Evolutionary conservation across 1,140 invertebrate species (phyloP).

Genomic region (Drosophila pandora): DNA sequence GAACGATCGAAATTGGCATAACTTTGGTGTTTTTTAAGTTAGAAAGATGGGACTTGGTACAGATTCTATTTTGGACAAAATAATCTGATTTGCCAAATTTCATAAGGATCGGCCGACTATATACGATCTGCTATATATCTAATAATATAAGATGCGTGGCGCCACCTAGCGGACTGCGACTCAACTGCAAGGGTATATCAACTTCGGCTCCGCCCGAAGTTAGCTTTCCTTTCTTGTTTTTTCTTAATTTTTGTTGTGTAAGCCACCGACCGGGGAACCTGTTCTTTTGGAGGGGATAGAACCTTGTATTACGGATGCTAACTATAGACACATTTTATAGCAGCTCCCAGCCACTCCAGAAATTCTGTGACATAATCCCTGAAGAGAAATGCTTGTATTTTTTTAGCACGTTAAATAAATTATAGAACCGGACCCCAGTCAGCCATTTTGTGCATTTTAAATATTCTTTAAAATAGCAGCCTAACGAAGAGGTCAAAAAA

Average conservation of each 20-base stretch:
- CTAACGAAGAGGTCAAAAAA: not conserved
- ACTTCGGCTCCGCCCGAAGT: too few relatives aligned
- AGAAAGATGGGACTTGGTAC: too few relatives aligned
- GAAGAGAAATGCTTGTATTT: conserved; percentile 11
- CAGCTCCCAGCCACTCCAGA: conserved; percentile 26
- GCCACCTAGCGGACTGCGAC: too few relatives aligned
- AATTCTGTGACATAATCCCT: conserved; percentile 58
- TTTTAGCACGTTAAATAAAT: conserved; percentile 29
- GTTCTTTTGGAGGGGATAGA: conserved; percentile 26
- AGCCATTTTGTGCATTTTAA: not conserved
- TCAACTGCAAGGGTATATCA: too few relatives aligned
- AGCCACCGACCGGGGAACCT: conserved; percentile 35
- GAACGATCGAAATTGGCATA: too few relatives aligned
- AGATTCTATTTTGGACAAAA: too few relatives aligned
- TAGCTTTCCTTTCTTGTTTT: too few relatives aligned
- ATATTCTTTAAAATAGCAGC: conserved; percentile 13
- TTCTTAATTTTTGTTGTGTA: conserved; percentile 4
- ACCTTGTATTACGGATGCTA: conserved; percentile 5
- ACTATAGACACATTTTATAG: conserved; percentile 18
- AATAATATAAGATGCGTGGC: too few relatives aligned
- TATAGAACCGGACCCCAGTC: conserved; percentile 43
- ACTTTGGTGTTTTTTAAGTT: too few relatives aligned
- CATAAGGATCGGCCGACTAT: too few relatives aligned
- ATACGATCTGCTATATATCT: too few relatives aligned
- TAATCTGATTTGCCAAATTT: too few relatives aligned